Evolutionary conservation across 2,113 vertebrate species (phyloP).

Genomic region (Pandion haliaetus): DNA sequence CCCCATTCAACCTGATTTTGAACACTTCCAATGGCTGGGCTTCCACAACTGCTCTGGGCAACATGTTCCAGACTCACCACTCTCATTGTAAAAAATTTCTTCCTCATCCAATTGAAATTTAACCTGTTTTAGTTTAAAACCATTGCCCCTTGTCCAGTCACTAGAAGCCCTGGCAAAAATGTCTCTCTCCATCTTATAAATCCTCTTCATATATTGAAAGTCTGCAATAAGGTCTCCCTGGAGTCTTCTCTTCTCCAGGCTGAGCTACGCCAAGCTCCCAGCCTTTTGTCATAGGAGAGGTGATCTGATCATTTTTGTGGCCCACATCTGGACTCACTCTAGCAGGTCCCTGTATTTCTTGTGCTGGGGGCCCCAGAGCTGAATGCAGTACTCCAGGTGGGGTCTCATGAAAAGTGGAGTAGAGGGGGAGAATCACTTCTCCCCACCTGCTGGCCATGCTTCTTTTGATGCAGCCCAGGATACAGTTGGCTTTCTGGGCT

Average conservation of each 20-base stretch:
- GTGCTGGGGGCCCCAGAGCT: background rate
- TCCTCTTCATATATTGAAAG: background rate
- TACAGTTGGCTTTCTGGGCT: background rate
- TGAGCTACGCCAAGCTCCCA: background rate
- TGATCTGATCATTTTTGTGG: background rate
- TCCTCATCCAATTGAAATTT: too few relatives aligned
- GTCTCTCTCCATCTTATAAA: background rate
- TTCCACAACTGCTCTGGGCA: too few relatives aligned
- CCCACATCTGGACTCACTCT: background rate
- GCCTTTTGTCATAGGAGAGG: background rate
- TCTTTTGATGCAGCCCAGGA: background rate
- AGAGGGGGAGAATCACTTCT: too few relatives aligned
- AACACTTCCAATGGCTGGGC: too few relatives aligned
- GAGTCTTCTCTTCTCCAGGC: background rate
- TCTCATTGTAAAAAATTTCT: too few relatives aligned
- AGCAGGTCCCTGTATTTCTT: background rate
- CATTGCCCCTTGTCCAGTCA: too few relatives aligned
- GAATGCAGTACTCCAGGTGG: background rate
- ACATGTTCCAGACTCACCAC: too few relatives aligned
- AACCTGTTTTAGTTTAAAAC: too few relatives aligned
- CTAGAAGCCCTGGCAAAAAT: background rate
- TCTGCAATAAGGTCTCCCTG: background rate
- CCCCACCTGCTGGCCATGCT: too few relatives aligned
- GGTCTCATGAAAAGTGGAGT: background rate
- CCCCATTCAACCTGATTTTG: too few relatives aligned